A percentile compares a stretch with the other conserved stretches of the same genome.
phyloP scores from a whole-genome alignment of 2,797 vertebrate species.

The Prionace glauca region DNA sequence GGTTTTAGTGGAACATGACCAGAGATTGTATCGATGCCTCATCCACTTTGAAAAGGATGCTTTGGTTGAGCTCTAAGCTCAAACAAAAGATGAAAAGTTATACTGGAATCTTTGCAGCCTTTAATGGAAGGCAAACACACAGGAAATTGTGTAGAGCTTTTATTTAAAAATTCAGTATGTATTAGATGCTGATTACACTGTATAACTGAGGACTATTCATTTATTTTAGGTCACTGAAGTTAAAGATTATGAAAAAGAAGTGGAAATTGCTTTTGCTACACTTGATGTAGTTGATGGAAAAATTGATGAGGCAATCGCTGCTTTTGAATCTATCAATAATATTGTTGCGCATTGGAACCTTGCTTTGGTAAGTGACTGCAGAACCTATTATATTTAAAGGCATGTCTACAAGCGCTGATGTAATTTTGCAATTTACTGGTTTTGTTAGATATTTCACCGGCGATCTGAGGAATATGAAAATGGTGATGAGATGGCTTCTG shows the following conservation, averaged over 20 bases:
- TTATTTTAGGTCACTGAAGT: constrained; percentile 66
- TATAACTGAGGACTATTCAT: background rate
- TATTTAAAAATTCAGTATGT: background rate
- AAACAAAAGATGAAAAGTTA: background rate
- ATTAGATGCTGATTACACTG: background rate
- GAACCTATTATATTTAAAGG: background rate
- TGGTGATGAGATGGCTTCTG: constrained; percentile 64
- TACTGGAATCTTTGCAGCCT: background rate
- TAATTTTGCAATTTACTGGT: constrained; percentile 33
- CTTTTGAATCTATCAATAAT: constrained; percentile 80
- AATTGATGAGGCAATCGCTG: constrained; percentile 77
- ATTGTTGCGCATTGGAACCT: constrained; percentile 85
- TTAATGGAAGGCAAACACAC: background rate
- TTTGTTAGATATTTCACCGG: constrained; percentile 78
- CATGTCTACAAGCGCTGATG: constrained; percentile 29
- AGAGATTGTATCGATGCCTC: too few relatives aligned
- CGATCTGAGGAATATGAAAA: constrained; percentile 84
- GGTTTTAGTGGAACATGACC: too few relatives aligned
- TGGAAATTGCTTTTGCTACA: constrained; percentile 69
- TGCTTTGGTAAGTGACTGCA: constrained; percentile 66
- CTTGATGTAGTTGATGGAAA: constrained; percentile 86
- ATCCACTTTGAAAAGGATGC: background rate
- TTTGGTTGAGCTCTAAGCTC: background rate
- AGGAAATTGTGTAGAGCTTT: background rate
- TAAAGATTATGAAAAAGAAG: constrained; percentile 73